Base-by-base conservation (phyloP, 2,113 vertebrate species). In the Cynocephalus volans region DNA sequence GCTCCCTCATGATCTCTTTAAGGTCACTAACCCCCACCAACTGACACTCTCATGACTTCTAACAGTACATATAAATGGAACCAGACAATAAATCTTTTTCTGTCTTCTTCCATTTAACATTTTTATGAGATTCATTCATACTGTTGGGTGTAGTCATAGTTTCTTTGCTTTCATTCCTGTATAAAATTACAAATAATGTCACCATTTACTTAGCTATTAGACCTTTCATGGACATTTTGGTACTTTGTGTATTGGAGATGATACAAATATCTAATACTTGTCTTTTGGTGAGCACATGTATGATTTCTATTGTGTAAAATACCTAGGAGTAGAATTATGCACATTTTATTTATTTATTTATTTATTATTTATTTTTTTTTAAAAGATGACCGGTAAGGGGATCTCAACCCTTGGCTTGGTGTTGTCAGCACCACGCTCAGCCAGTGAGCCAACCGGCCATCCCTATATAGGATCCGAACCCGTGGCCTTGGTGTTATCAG, bases 231-330 rank as follows among this genome's bases (percentile, higher is more conserved):
- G 45, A 17, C 50, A 92, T 91, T 60, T 81, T n/a, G 52, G 36
- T 36, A 65, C 26, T 75, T 80, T 94, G 0, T 10, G 26, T 50
- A 36, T 33, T 72, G 83, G 36, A 72, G 56, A 76, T 70, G 21
- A 52, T 26, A 56, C 28, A 70, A 70, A 84, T 84, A 23, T 50
- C 26, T 69, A 26, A 1, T 12, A 13, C 21, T 10, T 67, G 48
- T 67, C 31, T 50, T 58, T 75, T 48, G 60, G 70, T 76, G 93
- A 83, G 31, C 70, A 24, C 26, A 48, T 12, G 12, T 23, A 12
- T 95, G 87, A 67, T 77, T 77, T 84, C 87, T 67, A 23, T 58
- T 90, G 58, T 69, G n/a, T 65, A 36, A 36, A 15, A 58, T 76
- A 50, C 31, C 41, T 69, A 28, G 41, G 80, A 69, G 26, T 90